Evolutionary conservation across 2,797 vertebrate genomes (phyloP).

Genomic region (Echiichthys vipera): DNA sequence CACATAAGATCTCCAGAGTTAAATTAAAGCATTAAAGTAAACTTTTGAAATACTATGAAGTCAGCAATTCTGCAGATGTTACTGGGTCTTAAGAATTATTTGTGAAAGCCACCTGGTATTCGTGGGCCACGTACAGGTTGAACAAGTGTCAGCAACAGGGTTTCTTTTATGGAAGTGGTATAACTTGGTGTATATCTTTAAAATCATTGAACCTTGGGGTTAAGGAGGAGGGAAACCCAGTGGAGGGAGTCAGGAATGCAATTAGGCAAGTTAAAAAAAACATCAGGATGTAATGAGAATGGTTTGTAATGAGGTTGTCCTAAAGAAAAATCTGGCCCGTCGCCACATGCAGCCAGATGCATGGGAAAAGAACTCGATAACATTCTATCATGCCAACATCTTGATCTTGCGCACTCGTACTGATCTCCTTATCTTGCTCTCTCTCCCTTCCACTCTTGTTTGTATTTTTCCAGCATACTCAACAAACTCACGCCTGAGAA

Average conservation of each 20-base stretch:
- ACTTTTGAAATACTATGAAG: neutral
- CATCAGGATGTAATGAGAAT: neutral
- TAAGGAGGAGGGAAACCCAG: no score
- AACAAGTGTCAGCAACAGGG: no score
- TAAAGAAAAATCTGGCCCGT: no score
- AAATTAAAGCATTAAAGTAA: neutral
- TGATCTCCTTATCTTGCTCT: neutral
- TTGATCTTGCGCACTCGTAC: neutral
- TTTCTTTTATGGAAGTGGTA: no score
- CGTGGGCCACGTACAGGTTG: no score
- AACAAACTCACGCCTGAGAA: slow-evolving; percentile 99
- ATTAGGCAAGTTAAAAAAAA: no score
- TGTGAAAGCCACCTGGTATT: no score
- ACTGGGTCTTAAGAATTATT: no score
- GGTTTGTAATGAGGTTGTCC: neutral
- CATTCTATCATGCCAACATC: neutral
- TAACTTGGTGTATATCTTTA: no score
- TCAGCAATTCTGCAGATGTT: no score
- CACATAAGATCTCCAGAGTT: neutral
- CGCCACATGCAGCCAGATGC: neutral
- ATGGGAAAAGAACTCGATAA: neutral
- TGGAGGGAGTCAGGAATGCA: no score
- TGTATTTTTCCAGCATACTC: slow-evolving; percentile 89
- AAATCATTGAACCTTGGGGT: no score
- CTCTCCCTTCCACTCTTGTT: neutral